These are phyloP conservation scores for Drosophila bunnanda DNA, from an alignment of 2,888 invertebrate species.

Conservation along the genomic window DNA sequence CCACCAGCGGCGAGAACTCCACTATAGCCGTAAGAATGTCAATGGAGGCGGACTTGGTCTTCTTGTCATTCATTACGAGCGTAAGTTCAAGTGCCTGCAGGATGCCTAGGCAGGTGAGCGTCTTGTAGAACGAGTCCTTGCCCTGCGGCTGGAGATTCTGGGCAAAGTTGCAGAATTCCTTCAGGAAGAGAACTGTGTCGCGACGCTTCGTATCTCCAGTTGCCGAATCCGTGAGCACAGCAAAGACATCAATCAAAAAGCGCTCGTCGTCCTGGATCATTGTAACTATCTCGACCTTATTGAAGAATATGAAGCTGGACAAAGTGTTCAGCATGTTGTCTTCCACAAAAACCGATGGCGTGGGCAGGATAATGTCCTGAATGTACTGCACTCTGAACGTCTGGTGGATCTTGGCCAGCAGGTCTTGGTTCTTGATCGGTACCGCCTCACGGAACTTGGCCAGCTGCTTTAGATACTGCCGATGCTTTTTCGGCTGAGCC, in stretches of 20 bases:
- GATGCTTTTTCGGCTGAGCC: constrained; percentile 94
- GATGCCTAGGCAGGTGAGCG: constrained; percentile 94
- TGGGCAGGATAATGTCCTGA: constrained; percentile 98
- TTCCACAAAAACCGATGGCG: constrained; percentile 99
- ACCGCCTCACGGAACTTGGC: constrained; percentile 97
- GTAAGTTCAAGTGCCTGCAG: constrained; percentile 96
- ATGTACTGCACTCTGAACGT: constrained; percentile 99
- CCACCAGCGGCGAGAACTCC: constrained; percentile 98
- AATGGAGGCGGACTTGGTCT: constrained; percentile 98
- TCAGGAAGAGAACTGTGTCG: constrained; percentile 98
- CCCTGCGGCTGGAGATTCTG: constrained; percentile 98
- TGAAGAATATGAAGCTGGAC: constrained; percentile 99
- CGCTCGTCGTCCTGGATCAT: constrained; percentile 99
- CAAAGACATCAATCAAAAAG: constrained; percentile 97
- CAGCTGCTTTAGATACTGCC: constrained; percentile 97
- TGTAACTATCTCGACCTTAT: constrained; percentile 99
- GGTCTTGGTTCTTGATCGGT: constrained; percentile 96
- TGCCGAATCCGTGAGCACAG: constrained; percentile 94
- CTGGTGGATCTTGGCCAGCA: constrained; percentile 99
- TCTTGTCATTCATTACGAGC: constrained; percentile 94
- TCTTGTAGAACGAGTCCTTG: constrained; percentile 98
- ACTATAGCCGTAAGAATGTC: constrained; percentile 99
- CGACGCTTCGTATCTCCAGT: constrained; percentile 93
- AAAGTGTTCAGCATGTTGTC: constrained; percentile 99
- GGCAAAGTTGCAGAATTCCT: constrained; percentile 99